Evolutionary conservation across 2,888 invertebrate species (phyloP), one percentile per base, ranked within the genome.

Genomic region (Cartodere bifasciata): DNA sequence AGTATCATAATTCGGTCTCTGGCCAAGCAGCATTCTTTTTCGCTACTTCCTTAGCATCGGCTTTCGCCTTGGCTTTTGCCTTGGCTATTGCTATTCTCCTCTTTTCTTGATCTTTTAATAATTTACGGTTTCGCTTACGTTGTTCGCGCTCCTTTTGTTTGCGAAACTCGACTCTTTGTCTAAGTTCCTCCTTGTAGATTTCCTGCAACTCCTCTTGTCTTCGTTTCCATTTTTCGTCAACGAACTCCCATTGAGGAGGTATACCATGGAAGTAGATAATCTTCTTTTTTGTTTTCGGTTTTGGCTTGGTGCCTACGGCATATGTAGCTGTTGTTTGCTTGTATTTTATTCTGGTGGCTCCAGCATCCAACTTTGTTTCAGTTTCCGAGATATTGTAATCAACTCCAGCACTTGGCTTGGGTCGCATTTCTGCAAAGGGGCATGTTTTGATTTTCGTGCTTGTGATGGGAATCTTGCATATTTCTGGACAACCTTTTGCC

Each of bases 171-270:
- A n/a, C n/a, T n/a, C 22, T 35, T 27, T 13, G 24, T 15, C 9
- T 27, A 9, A 25, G 26, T 22, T 26, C 22, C 16, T 26, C 21
- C 22, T 27, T 40, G 22, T 37, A 35, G 15, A 29, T 17, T n/a
- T 28, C 24, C 31, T 49, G 45, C 22, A 34, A 13, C 21, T 37
- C 27, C 21, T 41, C 39, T 26, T 43, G 32, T 22, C 41, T 35
- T 14, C 39, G 39, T 20, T 37, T 34, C 40, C 43, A 47, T 20
- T 44, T 44, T 39, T 55, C 54, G 12, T 54, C 52, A 6, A 46
- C n/a, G 34, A 48, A 54, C 28, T 42, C 37, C 44, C 44, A 50
- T 22, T 48, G 46, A 1, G 55, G 52, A 4, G 46, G 48, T 13
- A 48, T 37, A 4, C 50, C 50, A 22, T 39, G 33, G 13, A 30